Evolutionary conservation across 2,888 invertebrate species (phyloP), one percentile per base, ranked within the genome.

Genomic region (Strigamia crassipes): DNA sequence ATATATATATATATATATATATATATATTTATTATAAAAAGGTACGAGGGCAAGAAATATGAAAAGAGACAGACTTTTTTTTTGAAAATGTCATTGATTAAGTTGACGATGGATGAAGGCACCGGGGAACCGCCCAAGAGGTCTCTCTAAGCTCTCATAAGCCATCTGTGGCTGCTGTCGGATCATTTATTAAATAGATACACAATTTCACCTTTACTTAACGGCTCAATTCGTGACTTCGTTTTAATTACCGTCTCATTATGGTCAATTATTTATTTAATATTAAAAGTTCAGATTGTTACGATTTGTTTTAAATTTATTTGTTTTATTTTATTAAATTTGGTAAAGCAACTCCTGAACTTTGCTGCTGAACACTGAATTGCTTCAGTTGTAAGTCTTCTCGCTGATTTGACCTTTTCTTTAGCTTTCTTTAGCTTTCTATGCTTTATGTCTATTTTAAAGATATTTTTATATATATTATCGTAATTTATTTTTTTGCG

Each of bases 111-210:
- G 61, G 61, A 66, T 66, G 61, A 66, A 66, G 61, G 61, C 61
- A 66, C 61, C 12, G 18, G 61, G 61, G 61, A 66, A 66, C 61
- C 61, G 61, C 61, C 61, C 61, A 21, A 66, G 61, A 66, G 61
- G 18, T 66, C 61, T 66, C 61, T 66, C 61, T 66, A 66, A 66
- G 61, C 61, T 66, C 61, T 23, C 61, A 66, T 66, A 66, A 66
- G 61, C 61, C 61, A 66, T 66, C 61, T 66, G 61, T 18, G 61
- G 61, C 61, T 66, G 61, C 23, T 66, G 61, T 66, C 61, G 61
- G 61, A 66, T 66, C 61, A 66, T 66, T 66, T 66, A 66, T 66
- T 66, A 66, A 66, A 66, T 66, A 66, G 61, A 66, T 66, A 66
- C 61, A 66, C 61, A 21, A 18, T 66, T 66, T 66, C 61, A 66